Evolutionary conservation across 35 echinoderm and acorn worm genomes (phyloP), one percentile per base, ranked within the genome.

Genomic region (Holothuria glaberrima): DNA sequence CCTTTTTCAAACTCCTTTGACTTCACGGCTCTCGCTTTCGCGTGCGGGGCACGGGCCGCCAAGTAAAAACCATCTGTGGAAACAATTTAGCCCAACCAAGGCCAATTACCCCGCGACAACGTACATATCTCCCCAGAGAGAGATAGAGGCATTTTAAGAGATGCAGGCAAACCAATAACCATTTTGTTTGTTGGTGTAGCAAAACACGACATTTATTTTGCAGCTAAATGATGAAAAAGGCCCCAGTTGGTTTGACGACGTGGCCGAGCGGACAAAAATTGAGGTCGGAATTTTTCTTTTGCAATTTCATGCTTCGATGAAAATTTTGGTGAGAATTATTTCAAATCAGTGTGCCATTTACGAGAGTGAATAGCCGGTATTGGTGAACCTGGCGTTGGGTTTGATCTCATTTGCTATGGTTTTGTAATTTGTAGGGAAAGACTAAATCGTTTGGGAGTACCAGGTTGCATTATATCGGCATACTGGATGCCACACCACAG

Each of bases 301-400:
- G 83, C 63, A 86, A 86, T 86, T 86, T 86, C 83, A 86, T 86
- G 83, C 83, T 86, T 58, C 59, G 83, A 66, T 86, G 79, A 82
- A 80, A 82, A 75, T 82, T 58, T 82, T 82, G 80, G 52, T 61
- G 80, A 84, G 80, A 84, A 84, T 84, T 84, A 84, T 63, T 9
- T 32, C 46, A 84, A 84, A 84, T 84, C 80, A 61, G 80, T 61
- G 57, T 59, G 52, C 27, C 19, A 36, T 69, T 63, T 54, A 33
- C 58, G 80, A 69, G 66, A 69, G 16, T 33, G 25, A 33, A 33
- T 33, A 33, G 31, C 24, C 31, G 66, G 66, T 69, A 33, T 69
- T 29, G 66, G 66, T 10, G 66, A 33, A 69, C 22, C 31, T 69
- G 25, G 66, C 25, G 25, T 29, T 69, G 66, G 22, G 22, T 69